phyloP scores from a whole-genome alignment of 1,140 invertebrate species.

The Dreissena rostriformis region DNA sequence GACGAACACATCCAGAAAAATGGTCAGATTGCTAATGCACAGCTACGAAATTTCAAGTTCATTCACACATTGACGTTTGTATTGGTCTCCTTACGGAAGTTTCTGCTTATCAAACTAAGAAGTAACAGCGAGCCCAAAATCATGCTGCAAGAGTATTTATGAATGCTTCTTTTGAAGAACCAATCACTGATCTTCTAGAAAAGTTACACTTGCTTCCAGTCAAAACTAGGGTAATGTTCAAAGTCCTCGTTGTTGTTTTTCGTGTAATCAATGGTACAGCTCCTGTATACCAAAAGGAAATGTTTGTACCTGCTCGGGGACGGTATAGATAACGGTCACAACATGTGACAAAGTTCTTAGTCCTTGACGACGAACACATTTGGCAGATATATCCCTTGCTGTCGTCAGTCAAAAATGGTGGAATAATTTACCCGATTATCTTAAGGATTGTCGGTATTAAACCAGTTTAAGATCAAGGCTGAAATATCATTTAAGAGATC shows the following conservation, averaged over 20 bases:
- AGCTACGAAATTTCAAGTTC: slow-evolving; percentile 18
- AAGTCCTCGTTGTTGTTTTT: slow-evolving; percentile 17
- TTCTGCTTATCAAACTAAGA: slow-evolving; percentile 6
- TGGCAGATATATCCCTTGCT: neutral
- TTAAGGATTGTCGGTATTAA: too few species aligned
- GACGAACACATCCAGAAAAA: neutral
- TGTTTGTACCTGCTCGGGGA: slow-evolving; percentile 11
- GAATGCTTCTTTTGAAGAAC: too few species aligned
- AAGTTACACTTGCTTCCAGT: too few species aligned
- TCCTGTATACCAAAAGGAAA: neutral
- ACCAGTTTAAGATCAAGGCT: too few species aligned
- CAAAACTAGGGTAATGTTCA: slow-evolving; percentile 7
- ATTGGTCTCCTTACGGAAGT: slow-evolving; percentile 5
- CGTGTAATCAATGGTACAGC: slow-evolving; percentile 10
- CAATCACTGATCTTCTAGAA: too few species aligned
- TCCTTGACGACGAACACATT: slow-evolving; percentile 2
- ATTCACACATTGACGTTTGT: slow-evolving; percentile 1
- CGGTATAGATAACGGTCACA: neutral
- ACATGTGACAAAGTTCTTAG: neutral
- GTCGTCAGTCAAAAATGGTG: slow-evolving; percentile 1
- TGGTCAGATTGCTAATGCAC: neutral
- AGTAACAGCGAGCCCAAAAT: slow-evolving; percentile 14
- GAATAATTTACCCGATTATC: neutral
- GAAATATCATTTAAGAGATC: neutral
- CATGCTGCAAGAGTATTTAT: slow-evolving; percentile 7